phyloP scores from a whole-genome alignment of 1,140 invertebrate species.

The Ladona fulva region DNA sequence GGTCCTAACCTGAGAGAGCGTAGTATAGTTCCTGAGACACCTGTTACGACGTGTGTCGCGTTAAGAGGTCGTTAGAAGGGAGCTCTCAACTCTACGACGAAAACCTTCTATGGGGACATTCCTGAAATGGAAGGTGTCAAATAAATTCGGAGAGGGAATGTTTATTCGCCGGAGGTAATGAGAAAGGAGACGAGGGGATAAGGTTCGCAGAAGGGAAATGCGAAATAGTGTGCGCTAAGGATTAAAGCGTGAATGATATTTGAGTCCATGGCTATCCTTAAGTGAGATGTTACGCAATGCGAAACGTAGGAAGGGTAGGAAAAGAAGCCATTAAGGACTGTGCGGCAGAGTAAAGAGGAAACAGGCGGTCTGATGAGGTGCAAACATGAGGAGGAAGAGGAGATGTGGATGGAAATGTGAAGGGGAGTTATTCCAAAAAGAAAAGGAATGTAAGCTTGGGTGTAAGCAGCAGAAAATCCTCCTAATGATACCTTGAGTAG shows the following conservation, averaged over 20 bases:
- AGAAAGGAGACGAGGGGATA: neutral
- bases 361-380: neutral
- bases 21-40: neutral
- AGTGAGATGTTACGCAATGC: neutral
- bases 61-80: neutral
- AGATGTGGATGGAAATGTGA: too few relatives aligned
- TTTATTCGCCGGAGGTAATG: conserved; percentile 4
- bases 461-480: too few relatives aligned
- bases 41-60: neutral
- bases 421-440: too few relatives aligned
- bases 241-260: neutral
- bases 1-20: too few relatives aligned
- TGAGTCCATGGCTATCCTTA: neutral
- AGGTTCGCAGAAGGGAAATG: neutral
- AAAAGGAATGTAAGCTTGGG: too few relatives aligned
- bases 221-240: neutral
- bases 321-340: neutral
- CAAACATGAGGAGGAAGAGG: too few relatives aligned
- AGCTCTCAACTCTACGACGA: neutral
- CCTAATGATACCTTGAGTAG: too few relatives aligned
- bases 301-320: neutral
- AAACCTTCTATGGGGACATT: conserved; percentile 4
- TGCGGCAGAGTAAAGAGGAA: neutral
- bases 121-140: conserved; percentile 3
- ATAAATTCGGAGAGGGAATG: neutral